Conservation (phyloP, 1,140 invertebrate genomes). For the Drusus annulatus region DNA sequence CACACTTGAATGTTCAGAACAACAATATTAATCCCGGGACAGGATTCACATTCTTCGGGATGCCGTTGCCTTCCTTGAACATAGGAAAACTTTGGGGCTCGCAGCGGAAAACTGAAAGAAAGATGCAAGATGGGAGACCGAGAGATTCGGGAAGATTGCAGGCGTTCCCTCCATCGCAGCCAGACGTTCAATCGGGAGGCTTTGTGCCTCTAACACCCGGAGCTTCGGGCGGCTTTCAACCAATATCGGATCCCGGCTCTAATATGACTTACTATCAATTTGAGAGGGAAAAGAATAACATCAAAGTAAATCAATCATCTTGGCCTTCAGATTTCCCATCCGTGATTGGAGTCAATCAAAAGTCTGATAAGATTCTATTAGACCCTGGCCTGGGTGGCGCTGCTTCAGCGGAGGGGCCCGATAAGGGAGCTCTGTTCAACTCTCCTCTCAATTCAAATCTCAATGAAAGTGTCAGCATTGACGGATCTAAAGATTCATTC, state of each 20-base stretch:
- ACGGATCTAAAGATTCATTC: constrained; percentile 18
- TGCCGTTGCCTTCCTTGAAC: constrained; percentile 83
- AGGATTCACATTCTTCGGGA: constrained; percentile 86
- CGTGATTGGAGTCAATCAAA: constrained; percentile 27
- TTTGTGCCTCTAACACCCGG: constrained; percentile 81
- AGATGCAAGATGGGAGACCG: constrained; percentile 65
- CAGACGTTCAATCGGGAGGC: constrained; percentile 80
- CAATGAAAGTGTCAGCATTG: constrained; percentile 48
- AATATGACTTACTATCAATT: constrained; percentile 59
- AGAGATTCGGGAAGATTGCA: constrained; percentile 66
- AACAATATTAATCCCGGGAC: constrained; percentile 64
- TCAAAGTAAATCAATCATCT: constrained; percentile 49
- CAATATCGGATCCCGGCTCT: constrained; percentile 74
- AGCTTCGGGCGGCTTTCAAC: constrained; percentile 79
- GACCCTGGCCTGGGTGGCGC: constrained; percentile 38
- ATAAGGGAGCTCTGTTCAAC: constrained; percentile 54
- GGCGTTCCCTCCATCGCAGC: constrained; percentile 70
- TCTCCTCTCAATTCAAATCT: constrained; percentile 45
- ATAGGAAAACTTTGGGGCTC: constrained; percentile 76
- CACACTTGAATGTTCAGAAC: constrained; percentile 21
- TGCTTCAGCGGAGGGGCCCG: constrained; percentile 15
- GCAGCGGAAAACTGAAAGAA: constrained; percentile 69
- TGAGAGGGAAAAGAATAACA: constrained; percentile 32
- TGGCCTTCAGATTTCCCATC: constrained; percentile 56
- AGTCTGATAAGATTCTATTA: constrained; percentile 33